Base-by-base conservation (phyloP, 2,888 invertebrate genomes). In the Drosophila conformis region DNA sequence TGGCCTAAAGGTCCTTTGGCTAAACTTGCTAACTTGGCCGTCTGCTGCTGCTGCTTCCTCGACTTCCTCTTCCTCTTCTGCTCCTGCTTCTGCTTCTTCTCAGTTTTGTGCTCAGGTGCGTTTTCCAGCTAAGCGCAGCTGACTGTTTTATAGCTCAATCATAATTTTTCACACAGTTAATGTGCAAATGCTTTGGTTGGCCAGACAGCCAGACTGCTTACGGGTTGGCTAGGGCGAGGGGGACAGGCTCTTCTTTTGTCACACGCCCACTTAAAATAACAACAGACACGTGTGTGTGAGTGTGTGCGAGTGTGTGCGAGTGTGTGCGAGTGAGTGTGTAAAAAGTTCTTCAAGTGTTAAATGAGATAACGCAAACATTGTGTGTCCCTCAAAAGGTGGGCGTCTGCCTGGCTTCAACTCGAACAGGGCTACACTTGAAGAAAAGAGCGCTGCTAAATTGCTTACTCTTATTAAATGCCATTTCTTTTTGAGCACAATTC, bases 101-200 rank as follows among this genome's bases (percentile, higher is more conserved):
- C 11, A 51, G 6, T 56, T 52, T 21, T 54, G 48, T 36, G 46
- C 59, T 35, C 77, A 78, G 77, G 73, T 78, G 59, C 27, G 60
- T n/a, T 56, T 27, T 35, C 18, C 62, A 70, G 71, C 40, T 61
- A 57, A 64, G 71, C 61, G 66, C 84, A 89, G 90, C 83, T 88
- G 87, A 87, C 91, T 90, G 90, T 88, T 87, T 87, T 90, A 87
- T 90, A 75, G 90, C 87, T 90, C 90, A 90, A 87, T 87, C 87
- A 87, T 87, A 87, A 87, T 87, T 87, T 90, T 90, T 87, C 91
- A 87, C 83, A 87, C 88, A 85, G 89, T 90, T 87, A 89, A 90
- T 90, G 87, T 89, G 90, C 85, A 89, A 89, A 87, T 89, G 76
- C 68, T 78, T 58, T 61, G 72, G 76, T 61, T 69, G 69, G 62